A percentile compares a stretch with the other conserved stretches of the same genome.
Evolutionary conservation across 2,797 vertebrate species (phyloP).

Genomic region (Schizopygopsis malacanthus): DNA sequence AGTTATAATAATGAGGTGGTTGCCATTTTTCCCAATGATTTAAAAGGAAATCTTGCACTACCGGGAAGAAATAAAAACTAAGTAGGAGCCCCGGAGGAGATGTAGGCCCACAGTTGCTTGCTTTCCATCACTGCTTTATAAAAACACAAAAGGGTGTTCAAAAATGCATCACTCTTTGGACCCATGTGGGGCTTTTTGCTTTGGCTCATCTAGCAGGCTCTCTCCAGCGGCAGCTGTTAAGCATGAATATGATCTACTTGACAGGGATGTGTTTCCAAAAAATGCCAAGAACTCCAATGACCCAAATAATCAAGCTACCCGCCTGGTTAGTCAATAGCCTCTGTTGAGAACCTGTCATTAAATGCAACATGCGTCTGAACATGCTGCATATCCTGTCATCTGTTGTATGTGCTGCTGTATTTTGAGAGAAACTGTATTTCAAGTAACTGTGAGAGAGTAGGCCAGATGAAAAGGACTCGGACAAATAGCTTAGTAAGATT

Average conservation of each 20-base stretch:
- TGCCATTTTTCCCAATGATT: not conserved
- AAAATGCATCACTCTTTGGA: constrained; percentile 11
- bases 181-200: not conserved
- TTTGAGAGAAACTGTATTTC: not conserved
- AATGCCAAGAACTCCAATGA: constrained; percentile 57
- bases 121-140: constrained; percentile 9
- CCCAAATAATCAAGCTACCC: constrained; percentile 55
- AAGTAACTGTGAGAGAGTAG: not conserved
- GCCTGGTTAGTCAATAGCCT: constrained; percentile 3
- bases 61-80: not conserved
- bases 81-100: not conserved
- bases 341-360: constrained; percentile 45
- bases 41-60: not conserved
- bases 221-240: constrained; percentile 22
- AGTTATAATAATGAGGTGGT: not conserved
- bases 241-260: constrained; percentile 27
- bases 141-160: constrained; percentile 19
- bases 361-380: constrained; percentile 7
- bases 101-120: constrained; percentile 1
- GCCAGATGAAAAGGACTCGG: constrained; percentile 19
- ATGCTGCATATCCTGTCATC: constrained; percentile 36
- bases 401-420: not conserved
- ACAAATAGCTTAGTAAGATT: constrained; percentile 30
- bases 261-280: constrained; percentile 33
- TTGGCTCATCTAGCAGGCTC: not conserved